Evolutionary conservation across 2,797 vertebrate genomes (phyloP).

Genomic region (Erethizon dorsatum): DNA sequence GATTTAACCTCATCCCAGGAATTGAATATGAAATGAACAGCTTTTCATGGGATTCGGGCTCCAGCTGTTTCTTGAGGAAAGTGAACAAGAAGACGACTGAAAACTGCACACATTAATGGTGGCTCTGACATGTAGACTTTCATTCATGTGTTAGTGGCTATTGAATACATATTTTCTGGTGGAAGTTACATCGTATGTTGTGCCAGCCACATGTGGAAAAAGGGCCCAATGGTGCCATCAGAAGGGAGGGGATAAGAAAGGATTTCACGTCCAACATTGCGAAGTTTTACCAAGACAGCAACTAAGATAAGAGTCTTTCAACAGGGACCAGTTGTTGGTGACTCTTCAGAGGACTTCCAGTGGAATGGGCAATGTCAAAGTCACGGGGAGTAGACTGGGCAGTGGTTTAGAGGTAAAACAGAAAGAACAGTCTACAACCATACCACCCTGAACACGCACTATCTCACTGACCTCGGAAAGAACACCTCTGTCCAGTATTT

Average conservation of each 20-base stretch:
- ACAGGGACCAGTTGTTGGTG: background rate
- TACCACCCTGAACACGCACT: background rate
- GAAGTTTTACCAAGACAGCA: background rate
- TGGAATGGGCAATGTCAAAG: background rate
- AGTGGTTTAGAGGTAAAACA: background rate
- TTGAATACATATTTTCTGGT: background rate
- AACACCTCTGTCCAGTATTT: background rate
- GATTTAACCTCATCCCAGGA: constrained; percentile 27
- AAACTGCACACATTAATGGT: background rate
- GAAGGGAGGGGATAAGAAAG: background rate
- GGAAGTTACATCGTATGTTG: background rate
- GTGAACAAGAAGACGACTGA: background rate
- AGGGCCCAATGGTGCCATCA: background rate
- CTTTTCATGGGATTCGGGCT: constrained; percentile 13
- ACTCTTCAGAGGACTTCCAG: background rate
- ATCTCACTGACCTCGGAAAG: background rate
- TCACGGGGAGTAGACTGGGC: background rate
- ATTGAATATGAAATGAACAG: background rate
- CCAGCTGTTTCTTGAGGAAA: constrained; percentile 18
- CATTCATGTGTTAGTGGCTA: background rate
- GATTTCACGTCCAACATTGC: too few species aligned
- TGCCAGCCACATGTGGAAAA: background rate
- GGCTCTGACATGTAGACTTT: background rate
- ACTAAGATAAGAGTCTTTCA: background rate
- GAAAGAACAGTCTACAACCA: background rate